These are phyloP conservation scores for Dorcus hopei DNA, from an alignment of 2,888 invertebrate genomes.

Conservation along the genomic window DNA sequence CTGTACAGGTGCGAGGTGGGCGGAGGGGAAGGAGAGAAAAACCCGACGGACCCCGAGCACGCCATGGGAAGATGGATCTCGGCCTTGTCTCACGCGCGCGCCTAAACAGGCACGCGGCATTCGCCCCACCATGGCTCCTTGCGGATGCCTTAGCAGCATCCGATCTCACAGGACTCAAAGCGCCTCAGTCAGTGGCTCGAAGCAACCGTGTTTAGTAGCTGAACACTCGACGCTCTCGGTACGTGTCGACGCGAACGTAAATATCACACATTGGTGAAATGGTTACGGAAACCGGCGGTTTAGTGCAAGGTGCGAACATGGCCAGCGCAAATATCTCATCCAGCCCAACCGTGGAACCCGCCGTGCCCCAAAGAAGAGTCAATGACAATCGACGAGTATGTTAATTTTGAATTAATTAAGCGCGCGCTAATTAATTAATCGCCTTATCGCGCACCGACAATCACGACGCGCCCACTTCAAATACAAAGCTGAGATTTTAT, in stretches of 20 bases:
- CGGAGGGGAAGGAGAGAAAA: constrained; percentile 4
- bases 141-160: constrained; percentile 19
- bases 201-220: neutral
- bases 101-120: constrained; percentile 22
- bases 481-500: no score
- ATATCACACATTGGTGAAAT: constrained; percentile 7
- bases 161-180: constrained; percentile 5
- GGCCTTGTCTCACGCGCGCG: constrained; percentile 26
- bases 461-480: no score
- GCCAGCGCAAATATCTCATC: constrained; percentile 26
- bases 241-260: neutral
- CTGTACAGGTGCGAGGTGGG: neutral
- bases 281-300: constrained; percentile 23
- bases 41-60: constrained; percentile 27
- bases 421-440: no score
- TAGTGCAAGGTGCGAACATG: constrained; percentile 37
- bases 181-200: neutral
- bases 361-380: constrained; percentile 38
- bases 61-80: constrained; percentile 32
- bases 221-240: neutral
- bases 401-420: constrained; percentile 25
- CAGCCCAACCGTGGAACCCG: constrained; percentile 25
- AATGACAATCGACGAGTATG: constrained; percentile 51
- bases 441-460: no score
- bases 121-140: constrained; percentile 19